Conservation (phyloP, 2,888 invertebrate species). For the Calameuta filiformis region DNA sequence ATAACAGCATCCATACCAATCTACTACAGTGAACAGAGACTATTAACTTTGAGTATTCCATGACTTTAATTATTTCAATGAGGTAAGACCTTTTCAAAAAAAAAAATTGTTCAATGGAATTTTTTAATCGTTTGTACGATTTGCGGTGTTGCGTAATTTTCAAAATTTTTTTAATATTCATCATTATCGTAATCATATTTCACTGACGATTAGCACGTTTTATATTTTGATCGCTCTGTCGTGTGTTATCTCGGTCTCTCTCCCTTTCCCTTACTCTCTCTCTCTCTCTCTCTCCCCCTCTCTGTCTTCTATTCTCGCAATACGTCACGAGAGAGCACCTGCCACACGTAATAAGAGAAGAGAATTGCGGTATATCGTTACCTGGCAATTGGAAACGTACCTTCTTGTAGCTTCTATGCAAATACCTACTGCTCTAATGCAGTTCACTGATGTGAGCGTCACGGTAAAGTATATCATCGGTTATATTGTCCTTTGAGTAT, state of each 20-base stretch:
- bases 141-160: neutral
- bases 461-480: neutral
- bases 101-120: neutral
- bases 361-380: constrained; percentile 29
- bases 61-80: neutral
- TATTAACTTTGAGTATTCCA: neutral
- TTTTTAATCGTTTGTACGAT: neutral
- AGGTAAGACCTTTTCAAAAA: neutral
- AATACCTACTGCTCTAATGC: neutral
- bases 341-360: constrained; percentile 14
- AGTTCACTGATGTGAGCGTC: neutral
- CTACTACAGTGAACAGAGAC: neutral
- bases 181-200: neutral
- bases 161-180: neutral
- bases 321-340: constrained; percentile 42
- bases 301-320: constrained; percentile 8
- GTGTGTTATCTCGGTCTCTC: neutral
- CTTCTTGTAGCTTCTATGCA: neutral
- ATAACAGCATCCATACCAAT: neutral
- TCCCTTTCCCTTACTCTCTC: neutral
- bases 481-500: neutral
- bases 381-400: constrained; percentile 43
- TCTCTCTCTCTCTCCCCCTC: neutral
- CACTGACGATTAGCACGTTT: constrained; percentile 35
- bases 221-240: constrained; percentile 17